Conservation (phyloP, 2,797 vertebrate genomes). For the Falco rusticolus region DNA sequence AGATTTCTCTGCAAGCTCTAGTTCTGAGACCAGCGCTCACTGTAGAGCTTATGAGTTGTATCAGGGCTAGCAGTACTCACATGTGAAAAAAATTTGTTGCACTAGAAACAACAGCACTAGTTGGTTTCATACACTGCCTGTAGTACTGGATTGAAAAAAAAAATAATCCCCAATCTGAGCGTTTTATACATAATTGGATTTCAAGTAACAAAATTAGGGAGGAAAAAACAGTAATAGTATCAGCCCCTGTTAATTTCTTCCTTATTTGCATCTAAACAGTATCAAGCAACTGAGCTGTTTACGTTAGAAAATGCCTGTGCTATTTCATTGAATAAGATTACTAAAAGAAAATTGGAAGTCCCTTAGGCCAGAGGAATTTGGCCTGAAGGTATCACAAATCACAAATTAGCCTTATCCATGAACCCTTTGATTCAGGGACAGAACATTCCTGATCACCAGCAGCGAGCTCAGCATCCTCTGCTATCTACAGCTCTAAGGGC, state of each 20-base stretch:
- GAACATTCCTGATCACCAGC: not conserved
- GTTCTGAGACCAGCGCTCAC: not conserved
- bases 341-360: not conserved
- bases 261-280: not conserved
- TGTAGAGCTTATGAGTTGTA: not conserved
- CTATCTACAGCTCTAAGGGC: not conserved
- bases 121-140: not conserved
- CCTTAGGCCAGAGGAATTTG: not conserved
- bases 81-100: not conserved
- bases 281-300: not conserved
- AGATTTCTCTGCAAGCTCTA: not conserved
- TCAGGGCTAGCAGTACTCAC: not conserved
- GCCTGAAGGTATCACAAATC: not conserved
- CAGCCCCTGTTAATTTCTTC: not conserved
- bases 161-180: not conserved
- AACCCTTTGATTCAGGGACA: not conserved
- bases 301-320: not conserved
- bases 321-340: not conserved
- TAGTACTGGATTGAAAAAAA: not conserved
- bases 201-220: not conserved
- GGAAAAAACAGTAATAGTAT: not conserved
- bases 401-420: not conserved
- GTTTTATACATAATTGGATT: not conserved
- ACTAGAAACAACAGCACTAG: not conserved
- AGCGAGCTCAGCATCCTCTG: not conserved